Conservation (phyloP, 35 echinoderm and acorn worm species). For the Ophioderma brevispina region DNA sequence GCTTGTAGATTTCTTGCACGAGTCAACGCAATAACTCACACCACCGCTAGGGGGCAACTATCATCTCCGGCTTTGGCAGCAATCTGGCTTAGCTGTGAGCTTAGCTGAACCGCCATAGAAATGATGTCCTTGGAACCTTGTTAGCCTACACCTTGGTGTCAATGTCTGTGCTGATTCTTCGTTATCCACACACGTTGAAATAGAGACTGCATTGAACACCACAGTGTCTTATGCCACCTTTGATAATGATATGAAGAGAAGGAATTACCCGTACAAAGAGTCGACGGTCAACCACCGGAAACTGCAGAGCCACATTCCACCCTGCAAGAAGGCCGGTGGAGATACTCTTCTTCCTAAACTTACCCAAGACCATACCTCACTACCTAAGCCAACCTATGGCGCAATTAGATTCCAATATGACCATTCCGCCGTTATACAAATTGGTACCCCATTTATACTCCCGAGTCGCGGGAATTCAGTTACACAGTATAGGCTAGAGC, state of each 20-base stretch:
- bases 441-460: conserved; percentile 72
- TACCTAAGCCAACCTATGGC: conserved; percentile 64
- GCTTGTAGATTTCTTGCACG: conserved; percentile 77
- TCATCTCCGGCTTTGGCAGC: conserved; percentile 91
- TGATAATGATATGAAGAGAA: conserved; percentile 74
- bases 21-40: conserved; percentile 89
- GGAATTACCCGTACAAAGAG: not conserved
- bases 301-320: conserved; percentile 50
- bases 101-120: conserved; percentile 90
- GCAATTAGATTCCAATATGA: conserved; percentile 73
- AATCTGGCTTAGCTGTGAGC: conserved; percentile 89
- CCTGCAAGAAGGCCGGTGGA: conserved; percentile 80
- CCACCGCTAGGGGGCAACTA: conserved; percentile 86
- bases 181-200: conserved; percentile 89
- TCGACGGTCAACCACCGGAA: not conserved
- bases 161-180: conserved; percentile 96
- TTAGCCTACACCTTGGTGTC: conserved; percentile 96
- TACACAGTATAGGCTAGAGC: conserved; percentile 32
- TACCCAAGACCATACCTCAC: conserved; percentile 22
- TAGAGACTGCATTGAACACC: conserved; percentile 60
- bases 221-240: conserved; percentile 78
- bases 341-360: conserved; percentile 81
- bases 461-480: conserved; percentile 61
- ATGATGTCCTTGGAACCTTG: conserved; percentile 99
- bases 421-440: conserved; percentile 77